Evolutionary conservation across 2,113 vertebrate genomes (phyloP), one percentile per base, ranked within the genome.

Genomic region (Anser cygnoides): DNA sequence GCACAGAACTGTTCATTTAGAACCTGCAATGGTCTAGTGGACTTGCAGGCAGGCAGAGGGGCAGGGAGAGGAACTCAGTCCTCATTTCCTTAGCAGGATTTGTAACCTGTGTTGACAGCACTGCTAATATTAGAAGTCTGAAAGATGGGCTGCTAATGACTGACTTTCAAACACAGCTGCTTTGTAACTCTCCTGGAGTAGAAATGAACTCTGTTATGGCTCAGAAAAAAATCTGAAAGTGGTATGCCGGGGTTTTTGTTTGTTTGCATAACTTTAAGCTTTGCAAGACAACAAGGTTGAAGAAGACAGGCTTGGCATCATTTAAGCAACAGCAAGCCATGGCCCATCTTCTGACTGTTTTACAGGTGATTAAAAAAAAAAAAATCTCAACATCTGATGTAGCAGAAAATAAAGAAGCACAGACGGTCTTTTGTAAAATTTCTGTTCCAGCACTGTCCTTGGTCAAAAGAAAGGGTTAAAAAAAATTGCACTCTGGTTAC

Each of bases 71-170:
- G 44, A 93, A 89, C 79, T 89, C 84, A 89, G 55, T 28, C 86
- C 65, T 92, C 82, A n/a, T 93, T 95, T 91, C 50, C 39, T 67
- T 35, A 84, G 39, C 62, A 87, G 44, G 44, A 79, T 92, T 66
- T 92, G 44, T 91, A 93, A 90, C 63, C 41, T 66, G 28, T 66
- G 72, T 85, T 97, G 95, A 77, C 62, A 95, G 89, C 23, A 71
- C 46, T 89, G 68, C 68, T 94, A 76, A 71, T 85, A 70, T 70
- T 61, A 92, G 58, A 68, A 2, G 1, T 67, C 78, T 94, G 84
- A 93, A 71, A 86, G 72, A 87, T 2, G 9, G 68, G 65, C 49
- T 92, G 75, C 49, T 95, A 97, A 96, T 89, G 78, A 93, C 82
- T 84, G 80, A 72, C 58, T 97, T 95, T 96, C 76, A 81, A 93